phyloP scores from a whole-genome alignment of 2,113 vertebrate species.

The Pitta sordida region DNA sequence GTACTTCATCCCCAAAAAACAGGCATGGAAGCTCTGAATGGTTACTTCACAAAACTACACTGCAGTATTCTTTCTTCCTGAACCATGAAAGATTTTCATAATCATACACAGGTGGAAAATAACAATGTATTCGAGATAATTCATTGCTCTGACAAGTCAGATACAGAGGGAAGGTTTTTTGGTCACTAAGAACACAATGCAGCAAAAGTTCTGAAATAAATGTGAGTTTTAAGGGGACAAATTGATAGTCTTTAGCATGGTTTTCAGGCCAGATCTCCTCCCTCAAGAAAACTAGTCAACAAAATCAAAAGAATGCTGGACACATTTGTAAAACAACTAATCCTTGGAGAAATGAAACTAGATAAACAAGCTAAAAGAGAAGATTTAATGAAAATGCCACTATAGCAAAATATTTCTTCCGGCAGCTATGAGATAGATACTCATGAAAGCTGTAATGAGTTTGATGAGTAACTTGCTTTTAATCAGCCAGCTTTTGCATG shows the following conservation, averaged over 20 bases:
- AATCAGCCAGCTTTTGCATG: conserved; percentile 45
- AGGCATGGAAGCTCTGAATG: background rate
- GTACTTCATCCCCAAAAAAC: background rate
- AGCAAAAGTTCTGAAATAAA: background rate
- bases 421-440: conserved; percentile 29
- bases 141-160: background rate
- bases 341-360: background rate
- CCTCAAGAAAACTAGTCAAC: background rate
- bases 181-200: background rate
- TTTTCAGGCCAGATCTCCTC: background rate
- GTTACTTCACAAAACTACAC: background rate
- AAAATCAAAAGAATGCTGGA: background rate
- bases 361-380: conserved; percentile 31
- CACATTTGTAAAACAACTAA: background rate
- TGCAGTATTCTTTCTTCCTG: background rate
- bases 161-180: background rate
- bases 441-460: conserved; percentile 37
- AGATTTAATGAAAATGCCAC: conserved; percentile 22
- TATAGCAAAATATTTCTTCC: conserved; percentile 34
- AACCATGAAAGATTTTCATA: background rate
- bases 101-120: background rate
- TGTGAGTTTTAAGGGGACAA: background rate
- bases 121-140: background rate
- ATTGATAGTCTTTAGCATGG: background rate
- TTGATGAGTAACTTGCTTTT: conserved; percentile 55